Base-by-base conservation (phyloP, 2,888 invertebrate species). In the Eulithis testata region DNA sequence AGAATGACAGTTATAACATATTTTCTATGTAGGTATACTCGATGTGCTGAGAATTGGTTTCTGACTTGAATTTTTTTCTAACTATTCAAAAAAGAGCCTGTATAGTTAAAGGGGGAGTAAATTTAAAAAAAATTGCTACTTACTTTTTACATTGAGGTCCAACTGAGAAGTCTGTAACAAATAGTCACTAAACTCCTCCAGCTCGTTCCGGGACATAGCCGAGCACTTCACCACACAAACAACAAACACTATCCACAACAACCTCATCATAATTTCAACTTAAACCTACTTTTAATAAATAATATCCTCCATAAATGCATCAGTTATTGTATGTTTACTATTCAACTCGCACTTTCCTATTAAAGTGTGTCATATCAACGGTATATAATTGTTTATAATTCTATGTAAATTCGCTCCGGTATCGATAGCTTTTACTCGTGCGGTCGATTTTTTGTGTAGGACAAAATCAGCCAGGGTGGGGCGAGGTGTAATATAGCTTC, bases 401-500 rank as follows among this genome's bases (percentile, higher is more conserved):
- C 71, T 68, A 59, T 70, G 73, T 70, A 71, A 65, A 68, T 71
- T 69, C 58, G 50, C 61, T 36, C 61, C 67, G 70, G 66, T 65
- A 64, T 66, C 50, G 70, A 67, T 65, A 68, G 66, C 66, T 71
- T 70, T 71, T 72, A 73, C 73, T 73, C 67, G 68, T 70, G 66
- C 75, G 82, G 78, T 76, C 76, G 83, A 83, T 87, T 89, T 89
- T 89, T 88, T 84, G 80, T 77, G 78, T 77, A 75, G 73, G 84
- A 92, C 87, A 89, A 91, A 92, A 87, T 83, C 83, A 85, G 85
- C 85, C 83, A 79, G 82, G 83, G 85, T 82, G 83, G 84, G 84
- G 85, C 83, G 79, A 87, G 83, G 87, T 87, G 84, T 92, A 90
- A 89, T 92, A 93, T 92, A 93, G 91, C 84, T 84, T 90, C 82